Evolutionary conservation across 1,140 invertebrate genomes (phyloP).

Genomic region (Heliothis virescens): DNA sequence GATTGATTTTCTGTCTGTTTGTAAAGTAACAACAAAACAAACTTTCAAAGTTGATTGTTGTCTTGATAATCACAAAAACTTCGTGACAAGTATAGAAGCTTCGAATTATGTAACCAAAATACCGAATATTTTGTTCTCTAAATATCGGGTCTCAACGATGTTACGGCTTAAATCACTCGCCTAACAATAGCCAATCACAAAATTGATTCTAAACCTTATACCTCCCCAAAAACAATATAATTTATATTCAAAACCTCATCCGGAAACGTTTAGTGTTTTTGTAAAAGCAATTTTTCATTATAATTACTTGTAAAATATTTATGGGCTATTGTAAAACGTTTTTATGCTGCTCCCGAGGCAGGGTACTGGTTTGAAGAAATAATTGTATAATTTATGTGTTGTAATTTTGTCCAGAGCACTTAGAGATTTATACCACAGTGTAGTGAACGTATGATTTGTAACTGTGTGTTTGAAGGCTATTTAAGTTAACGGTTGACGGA

Average conservation of each 20-base stretch:
- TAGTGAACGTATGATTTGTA: conserved; percentile 43
- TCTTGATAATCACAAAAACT: neutral
- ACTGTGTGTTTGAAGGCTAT: conserved; percentile 19
- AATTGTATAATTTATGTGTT: conserved; percentile 59
- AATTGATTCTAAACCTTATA: conserved; percentile 55
- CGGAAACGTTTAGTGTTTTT: conserved; percentile 71
- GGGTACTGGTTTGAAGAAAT: conserved; percentile 47
- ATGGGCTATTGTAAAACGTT: conserved; percentile 71
- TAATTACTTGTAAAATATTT: conserved; percentile 81
- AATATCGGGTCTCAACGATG: conserved; percentile 1
- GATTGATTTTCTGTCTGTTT: neutral
- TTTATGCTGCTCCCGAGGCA: conserved; percentile 57
- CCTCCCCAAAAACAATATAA: conserved; percentile 61
- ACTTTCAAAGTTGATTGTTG: neutral
- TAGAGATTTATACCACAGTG: conserved; percentile 47
- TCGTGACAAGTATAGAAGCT: neutral
- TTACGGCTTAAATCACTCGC: conserved; percentile 35
- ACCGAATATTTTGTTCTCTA: neutral
- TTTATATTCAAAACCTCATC: conserved; percentile 63
- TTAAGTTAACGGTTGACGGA: conserved; percentile 29
- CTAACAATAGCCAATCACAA: conserved; percentile 61
- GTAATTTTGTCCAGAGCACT: conserved; percentile 53
- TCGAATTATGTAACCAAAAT: neutral
- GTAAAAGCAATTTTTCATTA: conserved; percentile 72
- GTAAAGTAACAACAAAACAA: neutral